A percentile compares a stretch with the other conserved stretches of the same genome.
phyloP scores from a whole-genome alignment of 1,140 invertebrate genomes.

The Nylanderia fulva region DNA sequence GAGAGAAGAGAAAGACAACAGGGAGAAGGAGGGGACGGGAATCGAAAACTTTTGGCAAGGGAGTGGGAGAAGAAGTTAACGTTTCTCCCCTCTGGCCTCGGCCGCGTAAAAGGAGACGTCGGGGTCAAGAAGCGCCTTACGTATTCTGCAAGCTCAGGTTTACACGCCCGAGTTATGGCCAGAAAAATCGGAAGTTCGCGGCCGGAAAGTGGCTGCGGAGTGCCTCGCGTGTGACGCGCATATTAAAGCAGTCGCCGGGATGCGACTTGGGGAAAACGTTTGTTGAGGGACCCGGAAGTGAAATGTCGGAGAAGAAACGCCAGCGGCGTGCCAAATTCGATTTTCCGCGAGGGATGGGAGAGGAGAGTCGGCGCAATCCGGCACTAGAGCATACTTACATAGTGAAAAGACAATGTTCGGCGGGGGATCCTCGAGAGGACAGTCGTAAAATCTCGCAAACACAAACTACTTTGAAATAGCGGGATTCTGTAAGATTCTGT shows the following conservation, averaged over 20 bases:
- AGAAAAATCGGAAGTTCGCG: constrained; percentile 57
- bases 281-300: constrained; percentile 41
- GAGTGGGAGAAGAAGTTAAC: constrained; percentile 33
- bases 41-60: constrained; percentile 26
- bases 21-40: background rate
- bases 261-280: constrained; percentile 38
- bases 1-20: constrained; percentile 12
- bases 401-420: constrained; percentile 50
- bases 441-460: constrained; percentile 55
- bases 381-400: constrained; percentile 30
- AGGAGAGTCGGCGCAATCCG: constrained; percentile 45
- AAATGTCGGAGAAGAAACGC: constrained; percentile 52
- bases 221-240: constrained; percentile 52
- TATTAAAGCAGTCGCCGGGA: constrained; percentile 55
- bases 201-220: constrained; percentile 46
- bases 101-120: constrained; percentile 38
- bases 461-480: constrained; percentile 55
- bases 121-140: constrained; percentile 60
- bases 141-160: constrained; percentile 67
- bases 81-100: constrained; percentile 17
- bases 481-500: constrained; percentile 49
- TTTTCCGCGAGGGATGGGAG: constrained; percentile 37
- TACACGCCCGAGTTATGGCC: constrained; percentile 53
- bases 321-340: constrained; percentile 58
- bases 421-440: constrained; percentile 14